These are phyloP conservation scores for Puffinus mauretanicus DNA, from an alignment of 2,113 vertebrate genomes.

Conservation along the genomic window DNA sequence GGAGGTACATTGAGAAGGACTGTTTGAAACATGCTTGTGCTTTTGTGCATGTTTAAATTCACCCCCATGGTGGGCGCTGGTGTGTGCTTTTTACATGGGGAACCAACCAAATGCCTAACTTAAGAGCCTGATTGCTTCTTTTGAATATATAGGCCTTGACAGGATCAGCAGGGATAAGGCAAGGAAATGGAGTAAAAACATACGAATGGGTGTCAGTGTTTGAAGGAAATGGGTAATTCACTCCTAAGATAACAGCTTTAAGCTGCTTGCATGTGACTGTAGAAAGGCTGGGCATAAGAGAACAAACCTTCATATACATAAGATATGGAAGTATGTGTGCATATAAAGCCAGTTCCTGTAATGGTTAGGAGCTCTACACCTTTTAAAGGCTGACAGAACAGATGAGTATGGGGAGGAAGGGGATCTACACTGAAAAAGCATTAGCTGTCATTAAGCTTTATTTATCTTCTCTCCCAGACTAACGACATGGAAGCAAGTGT, in stretches of 20 bases:
- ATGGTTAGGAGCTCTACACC: not conserved
- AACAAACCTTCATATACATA: not conserved
- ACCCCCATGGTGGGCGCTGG: not conserved
- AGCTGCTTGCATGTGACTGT: not conserved
- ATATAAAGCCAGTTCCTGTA: not conserved
- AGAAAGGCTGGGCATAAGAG: not conserved
- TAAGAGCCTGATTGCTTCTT: not conserved
- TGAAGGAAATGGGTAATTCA: not conserved
- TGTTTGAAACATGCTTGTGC: not conserved
- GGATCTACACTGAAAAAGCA: not conserved
- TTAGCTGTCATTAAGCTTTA: not conserved
- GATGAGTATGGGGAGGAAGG: not conserved
- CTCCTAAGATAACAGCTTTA: not conserved
- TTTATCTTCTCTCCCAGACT: slow-evolving; percentile 32
- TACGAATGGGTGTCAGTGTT: not conserved
- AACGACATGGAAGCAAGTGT: slow-evolving; percentile 75
- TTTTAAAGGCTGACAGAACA: not conserved
- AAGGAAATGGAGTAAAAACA: not conserved
- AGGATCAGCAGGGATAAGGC: not conserved
- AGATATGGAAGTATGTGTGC: fast-evolving
- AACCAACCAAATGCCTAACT: not conserved
- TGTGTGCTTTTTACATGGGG: not conserved
- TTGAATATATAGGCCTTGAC: not conserved
- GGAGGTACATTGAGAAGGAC: not conserved
- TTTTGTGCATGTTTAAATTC: not conserved